A percentile compares a stretch with the other conserved stretches of the same genome.
These are phyloP conservation scores for Plagiodera versicolora DNA, from an alignment of 2,888 invertebrate species.

Conservation along the genomic window DNA sequence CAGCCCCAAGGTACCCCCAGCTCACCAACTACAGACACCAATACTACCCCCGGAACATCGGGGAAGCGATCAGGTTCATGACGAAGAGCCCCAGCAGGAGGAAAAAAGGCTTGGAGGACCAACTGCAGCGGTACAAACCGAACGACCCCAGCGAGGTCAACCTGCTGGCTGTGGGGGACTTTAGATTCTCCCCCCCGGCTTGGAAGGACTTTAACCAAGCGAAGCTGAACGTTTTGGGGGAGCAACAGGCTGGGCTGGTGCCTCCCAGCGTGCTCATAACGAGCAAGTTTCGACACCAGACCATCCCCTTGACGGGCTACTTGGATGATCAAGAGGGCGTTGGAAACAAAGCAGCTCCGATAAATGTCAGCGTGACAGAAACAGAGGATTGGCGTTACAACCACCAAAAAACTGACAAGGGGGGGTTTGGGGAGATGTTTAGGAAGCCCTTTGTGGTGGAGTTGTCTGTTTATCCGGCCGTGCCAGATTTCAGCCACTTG, in stretches of 20 bases:
- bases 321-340: not conserved
- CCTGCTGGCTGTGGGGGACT: constrained; percentile 64
- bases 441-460: not conserved
- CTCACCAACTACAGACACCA: constrained; percentile 29
- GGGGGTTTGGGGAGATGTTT: not conserved
- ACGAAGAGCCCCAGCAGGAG: constrained; percentile 16
- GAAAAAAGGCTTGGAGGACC: constrained; percentile 55
- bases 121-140: constrained; percentile 71
- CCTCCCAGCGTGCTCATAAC: no score
- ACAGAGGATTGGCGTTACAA: no score
- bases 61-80: constrained; percentile 46
- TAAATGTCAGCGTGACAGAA: no score
- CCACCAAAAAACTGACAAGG: not conserved
- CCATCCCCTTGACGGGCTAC: not conserved
- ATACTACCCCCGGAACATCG: constrained; percentile 47
- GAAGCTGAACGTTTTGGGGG: not conserved
- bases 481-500: not conserved
- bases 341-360: not conserved
- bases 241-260: no score
- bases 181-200: constrained; percentile 52
- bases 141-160: constrained; percentile 75
- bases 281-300: not conserved
- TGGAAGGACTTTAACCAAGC: constrained; percentile 36
- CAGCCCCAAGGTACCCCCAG: constrained; percentile 37
- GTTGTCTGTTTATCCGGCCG: not conserved